Base-by-base conservation (phyloP, 1,140 invertebrate genomes). In the Manduca sexta region DNA sequence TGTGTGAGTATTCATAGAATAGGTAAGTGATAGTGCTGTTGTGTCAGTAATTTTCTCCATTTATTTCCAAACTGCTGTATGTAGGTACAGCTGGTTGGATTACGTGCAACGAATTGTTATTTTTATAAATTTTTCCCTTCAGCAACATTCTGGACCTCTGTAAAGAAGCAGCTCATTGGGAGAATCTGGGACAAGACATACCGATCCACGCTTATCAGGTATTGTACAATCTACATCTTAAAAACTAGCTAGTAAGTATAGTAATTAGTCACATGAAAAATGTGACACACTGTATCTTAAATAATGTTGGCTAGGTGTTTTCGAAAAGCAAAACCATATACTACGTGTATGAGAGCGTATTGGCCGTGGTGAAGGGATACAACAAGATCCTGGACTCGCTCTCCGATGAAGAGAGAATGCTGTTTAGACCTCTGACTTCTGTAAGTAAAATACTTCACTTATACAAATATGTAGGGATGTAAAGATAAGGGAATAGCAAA, bases 291-390 rank as follows among this genome's bases (percentile, higher is more conserved):
- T 12, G 13, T 12, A 7, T 35, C n/a, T 35, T n/a, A 35, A 11
- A 5, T n/a, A 11, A 3, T 11, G 4, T 8, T 35, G 8, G 8
- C 21, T 26, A 90, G 84, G 71, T 93, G 2, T 91, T 91, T 59
- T 80, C 88, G 48, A 92, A 91, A 47, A 88, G 89, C 38, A 89
- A 90, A 6, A 88, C 87, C 7, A 71, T 95, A 0, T 83, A 88
- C 15, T 91, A 91, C 49, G 86, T 93, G 0, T 91, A 92, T 48
- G 92, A 95, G 66, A 91, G 91, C 55, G 91, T 96, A 0, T 65
- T 94, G 8, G 86, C 90, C 1, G 90, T 97, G 1, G 91, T 93
- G 1, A 86, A 91, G 15, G 91, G 93, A 33, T 96, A 96, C 72
- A 97, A 97, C 79, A 91, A 91, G 64, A 94, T 96, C 26, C 67